Base-by-base conservation (phyloP, 2,888 invertebrate species). In the Lobophora halterata region DNA sequence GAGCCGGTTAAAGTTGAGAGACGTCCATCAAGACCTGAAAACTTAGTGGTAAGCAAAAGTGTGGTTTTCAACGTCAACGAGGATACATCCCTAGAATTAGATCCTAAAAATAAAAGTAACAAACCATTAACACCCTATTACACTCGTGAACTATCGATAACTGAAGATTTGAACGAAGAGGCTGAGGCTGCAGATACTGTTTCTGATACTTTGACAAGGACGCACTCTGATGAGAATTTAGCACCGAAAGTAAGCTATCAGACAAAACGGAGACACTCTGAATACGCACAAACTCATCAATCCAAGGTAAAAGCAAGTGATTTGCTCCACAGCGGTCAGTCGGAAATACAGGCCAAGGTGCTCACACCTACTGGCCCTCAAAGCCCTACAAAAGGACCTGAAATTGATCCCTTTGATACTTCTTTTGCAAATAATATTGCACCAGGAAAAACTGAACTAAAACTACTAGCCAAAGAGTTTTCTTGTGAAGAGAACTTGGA, bases 121-220 rank as follows among this genome's bases (percentile, higher is more conserved):
- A 95, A 95, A 65, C 95, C 95, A 2, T 67, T 95, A 30, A 95
- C 95, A 2, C 95, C 95, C 0, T 95, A 95, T 61, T 95, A 95
- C 71, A 91, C 92, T 0, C 81, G 92, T 47, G 91, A 91, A 57
- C 76, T 89, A 33, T 88, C 89, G 2, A 82, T 92, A 28, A 89
- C 90, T 19, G 81, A 88, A 52, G 89, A 90, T 38, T 67, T 81
- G 3, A 67, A 77, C 56, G 79, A 89, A 57, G 82, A 83, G 46
- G 71, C 75, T 4, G 93, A 94, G 71, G 91, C 92, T 1, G 91
- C 91, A 52, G 94, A 94, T 56, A 93, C 91, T 3, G 89, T 92
- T 6, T 87, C 90, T 35, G 91, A 71, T 34, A 61, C 73, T 26
- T 61, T 91, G 7, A 80, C 82, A 31, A 88, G 90, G 30, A 91